phyloP scores from a whole-genome alignment of 2,888 invertebrate species.

The Dryomyza anilis region DNA sequence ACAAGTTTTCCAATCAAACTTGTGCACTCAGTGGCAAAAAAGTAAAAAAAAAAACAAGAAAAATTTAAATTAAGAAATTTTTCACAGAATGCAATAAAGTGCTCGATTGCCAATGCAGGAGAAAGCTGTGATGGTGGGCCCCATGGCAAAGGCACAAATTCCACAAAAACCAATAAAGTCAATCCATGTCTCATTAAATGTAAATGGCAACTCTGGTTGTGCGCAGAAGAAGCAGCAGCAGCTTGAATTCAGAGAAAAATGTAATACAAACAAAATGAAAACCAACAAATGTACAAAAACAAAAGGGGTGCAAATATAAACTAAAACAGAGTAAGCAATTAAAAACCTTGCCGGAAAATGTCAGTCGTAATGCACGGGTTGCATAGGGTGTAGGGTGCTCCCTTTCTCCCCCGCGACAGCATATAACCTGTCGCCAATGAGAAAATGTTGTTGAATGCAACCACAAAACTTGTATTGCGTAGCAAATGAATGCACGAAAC shows the following conservation, averaged over 20 bases:
- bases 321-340: background rate
- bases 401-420: background rate
- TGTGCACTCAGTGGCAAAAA: constrained; percentile 1
- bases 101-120: background rate
- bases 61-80: constrained; percentile 4
- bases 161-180: constrained; percentile 22
- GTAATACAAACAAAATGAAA: background rate
- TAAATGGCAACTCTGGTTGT: constrained; percentile 8
- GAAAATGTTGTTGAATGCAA: background rate
- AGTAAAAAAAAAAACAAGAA: background rate
- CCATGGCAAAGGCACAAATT: background rate
- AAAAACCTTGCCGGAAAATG: background rate
- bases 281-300: background rate
- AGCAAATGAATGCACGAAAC: too few relatives aligned
- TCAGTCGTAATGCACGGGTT: too few relatives aligned
- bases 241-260: background rate
- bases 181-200: constrained; percentile 25
- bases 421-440: background rate
- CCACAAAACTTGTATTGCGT: too few relatives aligned
- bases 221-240: background rate
- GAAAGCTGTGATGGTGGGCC: background rate
- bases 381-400: background rate
- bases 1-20: constrained; percentile 31
- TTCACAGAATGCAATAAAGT: background rate
- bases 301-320: background rate